Evolutionary conservation across 2,888 invertebrate genomes (phyloP).

Genomic region (Ecliptopera silaceata): DNA sequence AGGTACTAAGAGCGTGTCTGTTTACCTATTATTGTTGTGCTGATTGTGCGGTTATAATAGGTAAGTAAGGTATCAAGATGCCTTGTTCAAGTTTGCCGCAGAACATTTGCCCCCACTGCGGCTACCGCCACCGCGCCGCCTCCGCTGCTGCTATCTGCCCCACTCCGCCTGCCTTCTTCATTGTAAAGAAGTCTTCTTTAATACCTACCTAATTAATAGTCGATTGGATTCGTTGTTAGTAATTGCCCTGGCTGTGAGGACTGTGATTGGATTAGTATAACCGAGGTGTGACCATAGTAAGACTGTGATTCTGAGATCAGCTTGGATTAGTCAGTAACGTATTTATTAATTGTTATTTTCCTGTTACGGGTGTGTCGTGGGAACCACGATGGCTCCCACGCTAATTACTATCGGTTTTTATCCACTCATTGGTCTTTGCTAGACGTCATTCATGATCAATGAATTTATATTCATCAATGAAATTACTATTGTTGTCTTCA

Average conservation of each 20-base stretch:
- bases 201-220: neutral
- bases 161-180: too few relatives aligned
- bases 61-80: too few relatives aligned
- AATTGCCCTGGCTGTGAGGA: constrained; percentile 5
- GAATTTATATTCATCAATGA: constrained; percentile 70
- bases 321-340: constrained; percentile 28
- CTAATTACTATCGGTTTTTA: constrained; percentile 64
- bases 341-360: constrained; percentile 65
- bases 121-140: too few relatives aligned
- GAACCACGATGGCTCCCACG: constrained; percentile 71
- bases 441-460: constrained; percentile 60
- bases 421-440: constrained; percentile 53
- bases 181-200: neutral
- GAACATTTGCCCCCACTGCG: too few relatives aligned
- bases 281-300: neutral
- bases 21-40: neutral
- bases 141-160: too few relatives aligned
- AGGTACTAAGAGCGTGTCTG: too few relatives aligned
- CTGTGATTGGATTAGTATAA: constrained; percentile 2
- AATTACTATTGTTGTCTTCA: constrained; percentile 53
- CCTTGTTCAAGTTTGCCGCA: too few relatives aligned
- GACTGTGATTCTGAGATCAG: constrained; percentile 16
- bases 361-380: constrained; percentile 66
- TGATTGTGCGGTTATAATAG: too few relatives aligned
- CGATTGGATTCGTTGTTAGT: neutral